Evolutionary conservation across 2,888 invertebrate genomes (phyloP).

Genomic region (Drosophila prostipennis): DNA sequence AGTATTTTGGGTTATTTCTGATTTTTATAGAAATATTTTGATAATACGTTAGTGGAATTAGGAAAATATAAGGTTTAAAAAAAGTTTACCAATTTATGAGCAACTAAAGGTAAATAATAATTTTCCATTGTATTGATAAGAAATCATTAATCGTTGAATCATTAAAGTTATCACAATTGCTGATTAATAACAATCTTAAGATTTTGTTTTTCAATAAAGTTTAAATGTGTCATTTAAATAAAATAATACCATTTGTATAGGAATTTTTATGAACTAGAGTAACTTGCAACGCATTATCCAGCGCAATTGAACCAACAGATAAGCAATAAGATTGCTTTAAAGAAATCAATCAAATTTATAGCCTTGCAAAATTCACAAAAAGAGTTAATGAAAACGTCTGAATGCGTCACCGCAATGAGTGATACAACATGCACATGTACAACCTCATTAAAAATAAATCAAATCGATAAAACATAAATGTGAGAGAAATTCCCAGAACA

Average conservation of each 20-base stretch:
- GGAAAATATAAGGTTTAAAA: neutral
- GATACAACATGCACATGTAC: neutral
- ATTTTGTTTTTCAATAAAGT: neutral
- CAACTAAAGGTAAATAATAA: neutral
- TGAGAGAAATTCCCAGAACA: conserved; percentile 25
- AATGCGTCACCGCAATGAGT: conserved; percentile 2
- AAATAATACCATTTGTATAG: neutral
- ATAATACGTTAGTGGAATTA: neutral
- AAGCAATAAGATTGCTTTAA: neutral
- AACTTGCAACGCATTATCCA: neutral
- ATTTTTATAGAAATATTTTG: neutral
- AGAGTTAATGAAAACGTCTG: too few species aligned
- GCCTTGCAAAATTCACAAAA: neutral
- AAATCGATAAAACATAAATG: conserved; percentile 1
- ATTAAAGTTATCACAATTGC: neutral
- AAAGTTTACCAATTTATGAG: neutral
- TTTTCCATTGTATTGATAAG: neutral
- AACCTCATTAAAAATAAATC: conserved; percentile 17
- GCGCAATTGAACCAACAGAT: neutral
- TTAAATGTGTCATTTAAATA: neutral
- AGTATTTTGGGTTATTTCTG: neutral
- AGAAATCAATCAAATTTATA: neutral
- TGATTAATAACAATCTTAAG: neutral
- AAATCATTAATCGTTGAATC: conserved; percentile 5
- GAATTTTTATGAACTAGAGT: neutral